Conservation (phyloP, 2,888 invertebrate species). For the Mythimna albipuncta region DNA sequence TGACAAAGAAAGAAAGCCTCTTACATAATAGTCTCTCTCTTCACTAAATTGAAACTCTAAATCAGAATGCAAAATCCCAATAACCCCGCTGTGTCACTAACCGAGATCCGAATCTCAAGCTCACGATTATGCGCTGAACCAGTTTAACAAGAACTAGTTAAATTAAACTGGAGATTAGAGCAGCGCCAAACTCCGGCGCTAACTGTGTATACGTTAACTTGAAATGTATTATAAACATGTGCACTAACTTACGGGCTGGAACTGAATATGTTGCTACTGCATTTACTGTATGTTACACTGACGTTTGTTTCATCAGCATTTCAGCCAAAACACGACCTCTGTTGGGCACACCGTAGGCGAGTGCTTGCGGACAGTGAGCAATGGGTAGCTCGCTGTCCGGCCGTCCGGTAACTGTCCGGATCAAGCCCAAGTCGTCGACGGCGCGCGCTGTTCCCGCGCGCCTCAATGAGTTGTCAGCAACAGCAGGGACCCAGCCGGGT, state of each 20-base stretch:
- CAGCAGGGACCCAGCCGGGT: too few relatives aligned
- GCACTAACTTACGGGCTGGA: conserved; percentile 18
- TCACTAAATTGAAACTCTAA: not conserved
- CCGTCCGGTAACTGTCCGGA: too few relatives aligned
- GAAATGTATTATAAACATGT: conserved; percentile 57
- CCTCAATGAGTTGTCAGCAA: too few relatives aligned
- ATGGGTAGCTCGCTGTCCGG: too few relatives aligned
- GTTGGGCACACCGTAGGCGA: too few relatives aligned
- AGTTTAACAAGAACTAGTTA: conserved; percentile 66
- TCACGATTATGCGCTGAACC: conserved; percentile 60
- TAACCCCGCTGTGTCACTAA: conserved; percentile 40
- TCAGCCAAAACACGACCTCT: too few relatives aligned
- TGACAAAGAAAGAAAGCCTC: too few relatives aligned
- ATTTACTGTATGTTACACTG: not conserved
- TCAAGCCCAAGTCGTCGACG: too few relatives aligned
- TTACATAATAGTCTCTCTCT: too few relatives aligned
- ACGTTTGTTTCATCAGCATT: not conserved
- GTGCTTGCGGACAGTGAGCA: too few relatives aligned
- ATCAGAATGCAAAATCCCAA: not conserved
- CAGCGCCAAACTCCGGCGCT: conserved; percentile 48
- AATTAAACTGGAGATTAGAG: conserved; percentile 66
- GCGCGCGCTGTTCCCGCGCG: too few relatives aligned
- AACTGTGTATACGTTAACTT: conserved; percentile 44
- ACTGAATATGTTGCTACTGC: conserved; percentile 2
- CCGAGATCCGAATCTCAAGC: conserved; percentile 47